These are phyloP conservation scores for Thaumatotibia leucotreta DNA, from an alignment of 1,140 invertebrate genomes.

Conservation along the genomic window DNA sequence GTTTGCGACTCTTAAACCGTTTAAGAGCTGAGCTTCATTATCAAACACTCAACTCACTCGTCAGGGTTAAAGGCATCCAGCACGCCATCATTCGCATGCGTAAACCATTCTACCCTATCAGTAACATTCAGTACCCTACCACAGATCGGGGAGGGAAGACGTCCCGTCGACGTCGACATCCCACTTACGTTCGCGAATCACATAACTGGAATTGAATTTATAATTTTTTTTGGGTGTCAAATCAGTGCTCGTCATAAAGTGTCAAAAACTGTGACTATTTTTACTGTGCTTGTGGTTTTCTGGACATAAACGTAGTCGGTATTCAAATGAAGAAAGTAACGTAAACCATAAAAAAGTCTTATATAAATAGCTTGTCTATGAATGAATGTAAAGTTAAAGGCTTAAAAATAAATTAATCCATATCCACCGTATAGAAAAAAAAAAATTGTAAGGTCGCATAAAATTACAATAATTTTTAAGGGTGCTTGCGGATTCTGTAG, in stretches of 20 bases:
- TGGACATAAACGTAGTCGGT: not conserved
- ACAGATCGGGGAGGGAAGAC: slow-evolving; percentile 35
- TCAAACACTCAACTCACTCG: slow-evolving; percentile 51
- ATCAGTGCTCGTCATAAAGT: not conserved
- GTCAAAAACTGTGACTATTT: not conserved
- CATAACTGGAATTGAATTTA: not conserved
- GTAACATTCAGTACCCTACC: slow-evolving; percentile 46
- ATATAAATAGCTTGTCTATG: not conserved
- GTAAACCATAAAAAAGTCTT: slow-evolving; percentile 4
- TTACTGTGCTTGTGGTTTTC: not conserved
- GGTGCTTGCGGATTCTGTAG: not conserved
- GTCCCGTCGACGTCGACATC: slow-evolving; percentile 21
- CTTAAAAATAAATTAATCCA: not conserved
- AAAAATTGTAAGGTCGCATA: not conserved
- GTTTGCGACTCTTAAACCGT: slow-evolving; percentile 44
- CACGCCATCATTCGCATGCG: slow-evolving; percentile 53
- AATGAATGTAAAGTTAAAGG: slow-evolving; percentile 1
- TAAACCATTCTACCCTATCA: slow-evolving; percentile 42
- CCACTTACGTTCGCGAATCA: slow-evolving; percentile 1
- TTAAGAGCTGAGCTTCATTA: slow-evolving; percentile 58
- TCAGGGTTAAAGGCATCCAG: slow-evolving; percentile 43
- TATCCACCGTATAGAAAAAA: not conserved
- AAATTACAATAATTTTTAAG: not conserved
- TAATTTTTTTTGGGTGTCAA: not conserved
- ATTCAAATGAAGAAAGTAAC: slow-evolving; percentile 1